Percentiles rank a stretch among this genome's conserved stretches.
phyloP scores from a whole-genome alignment of 2,888 invertebrate species.

The Capitulum mitella region DNA sequence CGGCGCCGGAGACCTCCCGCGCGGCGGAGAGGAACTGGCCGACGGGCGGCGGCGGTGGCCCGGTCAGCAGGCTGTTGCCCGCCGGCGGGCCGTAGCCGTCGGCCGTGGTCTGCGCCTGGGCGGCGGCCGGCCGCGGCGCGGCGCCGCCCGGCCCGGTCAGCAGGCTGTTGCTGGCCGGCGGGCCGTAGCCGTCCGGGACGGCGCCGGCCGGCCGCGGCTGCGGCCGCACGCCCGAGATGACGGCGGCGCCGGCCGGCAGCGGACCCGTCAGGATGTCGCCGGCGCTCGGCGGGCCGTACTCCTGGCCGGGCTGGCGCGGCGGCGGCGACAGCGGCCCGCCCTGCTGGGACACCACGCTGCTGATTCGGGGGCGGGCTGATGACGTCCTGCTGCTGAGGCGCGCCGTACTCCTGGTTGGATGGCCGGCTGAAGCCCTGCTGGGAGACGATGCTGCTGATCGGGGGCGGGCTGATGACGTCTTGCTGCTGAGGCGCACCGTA shows the following conservation, averaged over 20 bases:
- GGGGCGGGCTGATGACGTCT: background rate
- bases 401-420: background rate
- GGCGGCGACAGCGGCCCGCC: background rate
- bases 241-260: background rate
- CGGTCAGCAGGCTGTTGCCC: background rate
- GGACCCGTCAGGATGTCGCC: background rate
- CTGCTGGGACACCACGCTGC: background rate
- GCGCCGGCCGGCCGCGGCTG: background rate
- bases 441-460: background rate
- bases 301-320: constrained; percentile 3
- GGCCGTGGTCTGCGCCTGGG: background rate
- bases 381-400: background rate
- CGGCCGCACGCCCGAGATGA: background rate
- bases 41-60: background rate
- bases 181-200: background rate
- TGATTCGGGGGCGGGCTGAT: background rate
- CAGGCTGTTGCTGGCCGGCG: constrained; percentile 5
- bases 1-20: no score
- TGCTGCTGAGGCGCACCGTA: constrained; percentile 15
- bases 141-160: background rate
- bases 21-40: no score
- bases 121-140: background rate
- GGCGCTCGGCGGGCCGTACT: background rate
- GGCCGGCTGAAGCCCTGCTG: background rate
- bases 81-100: background rate